Evolutionary conservation across 2,888 invertebrate species (phyloP), one percentile per base, ranked within the genome.

Genomic region (Lumbricus terrestris): DNA sequence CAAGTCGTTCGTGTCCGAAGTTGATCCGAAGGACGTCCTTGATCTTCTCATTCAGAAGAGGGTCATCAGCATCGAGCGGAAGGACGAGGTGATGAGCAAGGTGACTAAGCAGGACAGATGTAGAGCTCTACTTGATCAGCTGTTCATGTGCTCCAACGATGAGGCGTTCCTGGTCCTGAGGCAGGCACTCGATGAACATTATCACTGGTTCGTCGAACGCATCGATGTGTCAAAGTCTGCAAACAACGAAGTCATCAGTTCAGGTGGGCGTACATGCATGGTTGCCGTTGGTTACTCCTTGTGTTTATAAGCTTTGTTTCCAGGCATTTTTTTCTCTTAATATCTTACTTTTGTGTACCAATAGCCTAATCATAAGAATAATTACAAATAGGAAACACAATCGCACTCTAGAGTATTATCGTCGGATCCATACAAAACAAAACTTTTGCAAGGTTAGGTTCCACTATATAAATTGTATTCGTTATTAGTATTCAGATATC

Each of bases 11-110:
- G 89, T 90, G 40, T 83, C 89, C 20, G 69, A 89, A 23, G 90
- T 91, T 29, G 91, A 91, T 34, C 83, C 89, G 33, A 89, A 83
- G 42, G 47, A 69, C 88, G 47, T 91, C 18, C 82, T 91, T 20
- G 89, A 90, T 34, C 37, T 88, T 42, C 88, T 91, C 37, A 90
- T 91, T 47, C 90, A 91, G 83, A 88, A 91, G 88, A 88, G 83
- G 88, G 40, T 91, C 88, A 33, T 91, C 33, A 90, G 38, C 29
- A 88, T 89, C 29, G 91, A 91, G 42, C 90, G 90, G 34, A 40
- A 88, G 38, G 90, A 90, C 18, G 42, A 38, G 33, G 83, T 90
- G 16, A 54, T 38, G 37, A 90, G 35, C 29, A 33, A 89, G 33
- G 40, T 23, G 38, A 90, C 90, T 23, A 89, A 69, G 83, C 89